A percentile compares a stretch with the other conserved stretches of the same genome.
phyloP scores from a whole-genome alignment of 2,113 vertebrate genomes.

The Columba janthina region DNA sequence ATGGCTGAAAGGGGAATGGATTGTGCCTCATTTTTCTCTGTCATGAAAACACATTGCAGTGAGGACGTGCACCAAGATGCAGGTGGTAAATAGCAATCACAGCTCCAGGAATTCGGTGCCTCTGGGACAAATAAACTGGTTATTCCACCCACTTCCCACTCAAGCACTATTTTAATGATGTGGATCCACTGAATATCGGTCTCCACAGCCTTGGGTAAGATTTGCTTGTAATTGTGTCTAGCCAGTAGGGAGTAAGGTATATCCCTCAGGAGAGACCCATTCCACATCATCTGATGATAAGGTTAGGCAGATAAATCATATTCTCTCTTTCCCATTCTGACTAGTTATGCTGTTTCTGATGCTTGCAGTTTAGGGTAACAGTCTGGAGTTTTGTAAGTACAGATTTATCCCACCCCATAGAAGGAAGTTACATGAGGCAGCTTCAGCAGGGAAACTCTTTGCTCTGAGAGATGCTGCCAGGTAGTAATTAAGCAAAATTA shows the following conservation, averaged over 20 bases:
- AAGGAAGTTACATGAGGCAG: not conserved
- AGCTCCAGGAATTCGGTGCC: not conserved
- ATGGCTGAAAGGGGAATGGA: not conserved
- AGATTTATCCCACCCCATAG: not conserved
- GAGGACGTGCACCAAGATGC: not conserved
- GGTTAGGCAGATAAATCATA: not conserved
- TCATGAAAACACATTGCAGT: not conserved
- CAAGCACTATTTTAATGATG: not conserved
- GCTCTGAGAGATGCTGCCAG: fast-evolving
- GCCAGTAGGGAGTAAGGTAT: not conserved
- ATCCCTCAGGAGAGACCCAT: not conserved
- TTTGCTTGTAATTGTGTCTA: not conserved
- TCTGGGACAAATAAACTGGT: not conserved
- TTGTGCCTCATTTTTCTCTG: not conserved
- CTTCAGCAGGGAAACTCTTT: not conserved
- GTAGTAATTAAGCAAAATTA: not conserved
- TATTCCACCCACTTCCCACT: not conserved
- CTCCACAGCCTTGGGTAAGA: not conserved
- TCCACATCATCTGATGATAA: not conserved
- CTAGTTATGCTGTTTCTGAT: not conserved
- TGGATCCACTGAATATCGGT: not conserved
- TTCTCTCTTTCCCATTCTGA: not conserved
- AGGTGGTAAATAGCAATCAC: not conserved
- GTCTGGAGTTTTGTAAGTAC: not conserved
- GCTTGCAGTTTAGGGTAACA: not conserved